Percentiles rank a stretch among this genome's conserved stretches.
phyloP scores from a whole-genome alignment of 2,888 invertebrate genomes.

The Mermis nigrescens region DNA sequence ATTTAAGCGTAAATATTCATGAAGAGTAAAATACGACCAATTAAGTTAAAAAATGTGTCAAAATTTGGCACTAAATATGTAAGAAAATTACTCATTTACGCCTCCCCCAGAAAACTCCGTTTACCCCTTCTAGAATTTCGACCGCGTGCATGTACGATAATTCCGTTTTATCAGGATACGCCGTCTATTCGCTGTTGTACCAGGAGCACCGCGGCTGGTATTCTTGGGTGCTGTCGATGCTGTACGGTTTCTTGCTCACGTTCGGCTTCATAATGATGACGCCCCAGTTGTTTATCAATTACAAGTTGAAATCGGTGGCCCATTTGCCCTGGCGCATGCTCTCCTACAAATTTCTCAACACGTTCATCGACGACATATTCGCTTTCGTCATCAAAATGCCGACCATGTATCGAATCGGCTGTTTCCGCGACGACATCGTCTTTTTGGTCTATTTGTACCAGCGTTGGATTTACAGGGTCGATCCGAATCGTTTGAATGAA shows the following conservation, averaged over 20 bases:
- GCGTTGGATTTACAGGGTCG: slow-evolving; percentile 92
- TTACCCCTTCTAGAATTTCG: too few relatives aligned
- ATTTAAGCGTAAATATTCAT: too few relatives aligned
- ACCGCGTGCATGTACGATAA: too few relatives aligned
- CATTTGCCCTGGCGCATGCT: slow-evolving; percentile 99
- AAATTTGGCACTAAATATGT: not conserved
- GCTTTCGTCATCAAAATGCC: slow-evolving; percentile 99
- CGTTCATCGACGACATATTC: slow-evolving; percentile 98
- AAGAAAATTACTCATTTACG: too few relatives aligned
- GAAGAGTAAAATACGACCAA: too few relatives aligned
- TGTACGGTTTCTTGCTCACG: slow-evolving; percentile 88
- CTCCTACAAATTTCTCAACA: slow-evolving; percentile 96
- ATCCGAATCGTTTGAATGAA: slow-evolving; percentile 80
- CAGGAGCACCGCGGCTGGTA: slow-evolving; percentile 98
- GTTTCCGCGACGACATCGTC: slow-evolving; percentile 93
- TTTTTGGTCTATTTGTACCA: slow-evolving; percentile 98
- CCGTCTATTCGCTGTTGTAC: slow-evolving; percentile 78
- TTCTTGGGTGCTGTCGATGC: slow-evolving; percentile 81
- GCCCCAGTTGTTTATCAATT: slow-evolving; percentile 98
- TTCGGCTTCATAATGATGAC: slow-evolving; percentile 99
- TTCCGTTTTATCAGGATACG: slow-evolving; percentile 75
- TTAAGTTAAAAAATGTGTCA: not conserved
- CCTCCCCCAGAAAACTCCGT: too few relatives aligned
- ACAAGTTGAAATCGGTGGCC: slow-evolving; percentile 94
- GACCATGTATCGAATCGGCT: slow-evolving; percentile 72